phyloP scores from a whole-genome alignment of 2,888 invertebrate genomes.

The Aromia moschata region DNA sequence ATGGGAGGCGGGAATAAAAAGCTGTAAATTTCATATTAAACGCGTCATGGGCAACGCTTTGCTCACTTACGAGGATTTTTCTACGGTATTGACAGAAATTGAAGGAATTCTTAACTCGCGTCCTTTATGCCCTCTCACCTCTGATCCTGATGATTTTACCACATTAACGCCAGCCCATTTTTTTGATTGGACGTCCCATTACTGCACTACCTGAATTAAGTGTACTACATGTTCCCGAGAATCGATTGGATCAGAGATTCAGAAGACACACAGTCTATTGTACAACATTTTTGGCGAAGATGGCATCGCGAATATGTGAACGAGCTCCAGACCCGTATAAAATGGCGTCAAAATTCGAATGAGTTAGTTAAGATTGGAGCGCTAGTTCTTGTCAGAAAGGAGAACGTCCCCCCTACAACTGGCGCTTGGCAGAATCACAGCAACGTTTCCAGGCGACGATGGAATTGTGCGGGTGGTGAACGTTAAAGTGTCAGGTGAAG shows the following conservation, averaged over 20 bases:
- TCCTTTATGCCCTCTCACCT: neutral
- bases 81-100: neutral
- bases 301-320: neutral
- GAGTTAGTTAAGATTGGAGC: neutral
- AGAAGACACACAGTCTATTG: neutral
- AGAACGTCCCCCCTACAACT: too few relatives aligned
- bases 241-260: too few relatives aligned
- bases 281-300: constrained; percentile 4
- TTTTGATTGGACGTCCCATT: too few relatives aligned
- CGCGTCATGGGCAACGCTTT: neutral
- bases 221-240: neutral
- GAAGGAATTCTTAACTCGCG: neutral
- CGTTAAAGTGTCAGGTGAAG: too few relatives aligned
- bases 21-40: neutral
- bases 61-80: constrained; percentile 7
- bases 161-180: neutral
- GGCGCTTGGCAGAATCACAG: too few relatives aligned
- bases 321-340: neutral
- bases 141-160: neutral
- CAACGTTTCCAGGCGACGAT: too few relatives aligned
- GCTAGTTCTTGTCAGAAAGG: neutral
- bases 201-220: too few relatives aligned
- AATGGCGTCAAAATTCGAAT: neutral
- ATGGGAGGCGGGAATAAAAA: constrained; percentile 35
- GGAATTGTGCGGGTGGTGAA: too few relatives aligned